Evolutionary conservation across 1,140 invertebrate species (phyloP), one percentile per base, ranked within the genome.

Genomic region (Oryzaephilus surinamensis): DNA sequence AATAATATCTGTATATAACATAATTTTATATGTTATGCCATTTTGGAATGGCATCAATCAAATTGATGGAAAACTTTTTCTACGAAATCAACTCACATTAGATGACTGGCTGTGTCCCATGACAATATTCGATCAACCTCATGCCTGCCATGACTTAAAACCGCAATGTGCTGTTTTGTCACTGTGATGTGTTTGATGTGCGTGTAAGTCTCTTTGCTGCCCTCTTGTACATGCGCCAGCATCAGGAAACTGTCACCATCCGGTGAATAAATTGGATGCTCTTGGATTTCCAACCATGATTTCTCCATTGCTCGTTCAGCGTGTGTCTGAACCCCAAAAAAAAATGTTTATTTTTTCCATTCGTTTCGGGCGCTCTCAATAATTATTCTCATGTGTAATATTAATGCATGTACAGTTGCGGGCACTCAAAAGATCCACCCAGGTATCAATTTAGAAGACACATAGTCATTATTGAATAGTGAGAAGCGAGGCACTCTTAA

Each of bases 111-210:
- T 41, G 81, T 80, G 66, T 91, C 84, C 83, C 87, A 94, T 10
- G 80, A 81, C 28, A 92, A 70, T 52, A 95, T 89, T 55, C 77
- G 72, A 32, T 61, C 66, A 40, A 94, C 89, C 64, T 94, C 90
- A 58, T 85, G 88, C 43, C 76, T 74, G 4, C 88, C 90, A 55
- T 88, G 81, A 14, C 87, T 92, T 8, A 95, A 69, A 4, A 89
- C 84, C 2, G 84, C 79, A 57, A 85, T 86, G 50, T 80, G 74
- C 57, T 84, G 79, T 54, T 86, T 78, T n/a, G 76, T 73, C 21
- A 84, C 74, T 23, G 83, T 85, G 14, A 88, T 72, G 57, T 89
- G 83, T 51, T 88, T 90, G 54, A 94, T 86, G 65, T 94, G 88
- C 17, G 84, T 87, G 63, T 81, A 92, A 55, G 81, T 79, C 51